phyloP scores from a whole-genome alignment of 2,113 vertebrate genomes.

The Chaetops frenatus region DNA sequence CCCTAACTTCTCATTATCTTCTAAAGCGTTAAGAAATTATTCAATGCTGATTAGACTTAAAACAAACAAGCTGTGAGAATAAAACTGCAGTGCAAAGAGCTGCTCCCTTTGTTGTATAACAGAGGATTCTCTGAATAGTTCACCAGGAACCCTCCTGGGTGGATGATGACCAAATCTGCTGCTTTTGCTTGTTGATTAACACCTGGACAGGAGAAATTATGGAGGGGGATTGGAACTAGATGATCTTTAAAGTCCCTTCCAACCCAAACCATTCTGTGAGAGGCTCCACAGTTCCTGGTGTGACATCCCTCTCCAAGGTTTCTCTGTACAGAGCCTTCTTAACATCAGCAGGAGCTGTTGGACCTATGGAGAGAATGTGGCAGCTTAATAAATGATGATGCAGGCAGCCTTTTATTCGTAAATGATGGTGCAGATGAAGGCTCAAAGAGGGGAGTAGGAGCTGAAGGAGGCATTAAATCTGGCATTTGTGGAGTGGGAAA shows the following conservation, averaged over 20 bases:
- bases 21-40: neutral
- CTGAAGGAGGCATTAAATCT: conserved; percentile 42
- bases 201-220: neutral
- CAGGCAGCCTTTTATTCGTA: neutral
- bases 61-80: neutral
- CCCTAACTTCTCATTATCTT: neutral
- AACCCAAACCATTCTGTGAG: neutral
- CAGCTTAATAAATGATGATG: conserved; percentile 1
- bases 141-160: neutral
- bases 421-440: neutral
- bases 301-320: neutral
- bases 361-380: neutral
- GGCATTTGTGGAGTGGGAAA: conserved; percentile 35
- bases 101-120: neutral
- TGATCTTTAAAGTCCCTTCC: neutral
- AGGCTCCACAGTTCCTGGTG: neutral
- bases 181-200: neutral
- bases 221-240: neutral
- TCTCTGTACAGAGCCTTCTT: neutral
- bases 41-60: neutral
- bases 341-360: neutral
- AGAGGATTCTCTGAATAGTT: neutral
- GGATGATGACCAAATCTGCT: neutral
- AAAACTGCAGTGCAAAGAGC: neutral
- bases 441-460: conserved; percentile 5